Percentiles rank a stretch among this genome's conserved stretches.
Evolutionary conservation across 2,888 invertebrate species (phyloP).

Genomic region (Empis livida): DNA sequence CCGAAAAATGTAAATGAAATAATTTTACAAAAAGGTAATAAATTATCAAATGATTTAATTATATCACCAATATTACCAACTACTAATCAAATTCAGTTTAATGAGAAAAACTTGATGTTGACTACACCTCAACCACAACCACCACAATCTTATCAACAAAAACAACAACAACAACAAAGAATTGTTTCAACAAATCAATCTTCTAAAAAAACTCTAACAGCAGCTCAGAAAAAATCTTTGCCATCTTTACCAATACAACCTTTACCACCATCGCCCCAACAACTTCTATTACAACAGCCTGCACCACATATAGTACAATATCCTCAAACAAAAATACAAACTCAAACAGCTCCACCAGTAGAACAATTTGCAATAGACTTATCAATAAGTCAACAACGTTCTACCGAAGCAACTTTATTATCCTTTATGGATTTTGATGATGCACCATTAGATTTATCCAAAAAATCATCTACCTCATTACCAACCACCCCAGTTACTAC

Average conservation of each 20-base stretch:
- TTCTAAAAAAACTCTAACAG: not conserved
- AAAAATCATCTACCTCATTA: slow-evolving; percentile 17
- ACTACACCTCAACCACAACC: not conserved
- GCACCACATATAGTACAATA: not conserved
- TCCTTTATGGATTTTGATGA: slow-evolving; percentile 12
- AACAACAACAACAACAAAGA: too few species aligned
- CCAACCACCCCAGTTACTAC: not conserved
- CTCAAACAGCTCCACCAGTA: not conserved
- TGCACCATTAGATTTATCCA: slow-evolving; percentile 27
- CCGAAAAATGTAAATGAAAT: not conserved
- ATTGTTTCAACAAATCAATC: not conserved
- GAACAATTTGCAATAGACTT: not conserved
- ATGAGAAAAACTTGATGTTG: not conserved
- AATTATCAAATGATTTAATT: not conserved
- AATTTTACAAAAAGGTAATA: not conserved
- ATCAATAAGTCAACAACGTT: not conserved
- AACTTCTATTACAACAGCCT: not conserved
- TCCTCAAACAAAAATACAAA: too few species aligned
- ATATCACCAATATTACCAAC: not conserved
- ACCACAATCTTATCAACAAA: not conserved
- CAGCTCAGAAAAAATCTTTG: not conserved
- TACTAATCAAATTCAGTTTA: too few species aligned
- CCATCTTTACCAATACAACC: not conserved
- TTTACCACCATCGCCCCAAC: not conserved
- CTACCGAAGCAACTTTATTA: not conserved